A percentile compares a stretch with the other conserved stretches of the same genome.
Evolutionary conservation across 35 echinoderm and acorn worm genomes (phyloP).

Genomic region (Strongylocentrotus purpuratus): DNA sequence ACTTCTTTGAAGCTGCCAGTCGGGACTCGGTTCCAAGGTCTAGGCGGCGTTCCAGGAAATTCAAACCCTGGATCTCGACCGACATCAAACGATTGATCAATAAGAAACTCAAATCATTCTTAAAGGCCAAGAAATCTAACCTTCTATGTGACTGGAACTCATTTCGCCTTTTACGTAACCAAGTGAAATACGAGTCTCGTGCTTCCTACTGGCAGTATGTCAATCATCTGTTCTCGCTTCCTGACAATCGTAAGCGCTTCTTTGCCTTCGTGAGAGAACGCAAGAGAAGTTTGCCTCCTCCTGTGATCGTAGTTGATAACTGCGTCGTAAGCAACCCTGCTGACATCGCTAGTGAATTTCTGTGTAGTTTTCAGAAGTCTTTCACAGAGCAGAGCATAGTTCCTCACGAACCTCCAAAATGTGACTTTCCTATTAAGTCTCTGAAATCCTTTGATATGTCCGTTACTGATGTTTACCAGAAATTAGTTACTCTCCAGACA

Average conservation of each 20-base stretch:
- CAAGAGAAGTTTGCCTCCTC: not conserved
- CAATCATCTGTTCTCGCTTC: not conserved
- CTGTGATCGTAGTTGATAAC: not conserved
- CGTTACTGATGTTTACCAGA: not conserved
- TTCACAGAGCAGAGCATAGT: too few species aligned
- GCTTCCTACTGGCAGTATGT: not conserved
- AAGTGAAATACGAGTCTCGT: not conserved
- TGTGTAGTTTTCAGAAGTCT: not conserved
- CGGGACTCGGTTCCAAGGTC: too few species aligned
- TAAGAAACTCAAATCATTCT: too few species aligned
- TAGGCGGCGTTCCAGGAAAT: too few species aligned
- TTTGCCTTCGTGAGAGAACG: too few species aligned
- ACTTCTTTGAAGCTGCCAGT: too few species aligned
- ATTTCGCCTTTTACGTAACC: not conserved
- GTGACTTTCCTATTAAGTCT: not conserved
- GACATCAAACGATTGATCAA: too few species aligned
- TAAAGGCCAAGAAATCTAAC: too few species aligned
- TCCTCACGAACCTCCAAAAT: not conserved
- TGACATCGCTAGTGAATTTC: not conserved
- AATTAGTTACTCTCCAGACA: not conserved
- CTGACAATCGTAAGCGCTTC: not conserved
- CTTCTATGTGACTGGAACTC: not conserved
- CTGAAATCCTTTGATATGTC: not conserved
- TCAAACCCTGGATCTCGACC: too few species aligned
- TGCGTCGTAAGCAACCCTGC: not conserved